Evolutionary conservation across 2,113 vertebrate genomes (phyloP), one percentile per base, ranked within the genome.

Genomic region (Catharus fuscescens): DNA sequence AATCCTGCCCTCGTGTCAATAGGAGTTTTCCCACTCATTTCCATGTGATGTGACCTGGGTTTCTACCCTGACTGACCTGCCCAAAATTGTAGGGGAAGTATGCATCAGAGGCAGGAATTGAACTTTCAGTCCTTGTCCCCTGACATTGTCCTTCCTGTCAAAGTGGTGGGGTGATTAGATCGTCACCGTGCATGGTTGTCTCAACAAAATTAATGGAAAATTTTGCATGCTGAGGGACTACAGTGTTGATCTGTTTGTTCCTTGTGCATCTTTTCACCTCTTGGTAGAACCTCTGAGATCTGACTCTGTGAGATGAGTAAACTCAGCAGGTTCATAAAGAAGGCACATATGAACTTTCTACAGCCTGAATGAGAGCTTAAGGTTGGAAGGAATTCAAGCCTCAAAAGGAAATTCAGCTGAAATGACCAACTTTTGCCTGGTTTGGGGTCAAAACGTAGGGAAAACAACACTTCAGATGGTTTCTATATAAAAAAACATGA

Each of bases 361-460:
- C 65, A 94, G 81, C 14, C 48, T 60, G 54, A 95, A 54, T 50
- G 54, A 79, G 90, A 88, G 62, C 31, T 77, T 88, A 90, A 47
- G 13, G 9, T 89, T 94, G 94, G 81, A 95, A 82, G 18, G 21
- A 80, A 66, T 83, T 74, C 87, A 92, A 82, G 66, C 84, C 85
- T 77, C 87, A 80, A 83, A 91, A 93, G 91, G 89, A 95, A 95
- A 91, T 81, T 87, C 89, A 95, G 36, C 36, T 93, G 77, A 95
- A 91, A 95, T 91, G 69, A 95, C 70, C 86, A 86, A 57, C 23
- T 76, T 88, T 95, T 95, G 86, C 91, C 95, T 91, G 57, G 73
- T 95, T 95, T 95, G 50, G 80, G 87, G 87, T 96, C 62, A 92
- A 95, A 95, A 88, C 56, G 52, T 70, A 62, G 81, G 56, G 88